phyloP scores from a whole-genome alignment of 2,888 invertebrate genomes.

The Panopea generosa region DNA sequence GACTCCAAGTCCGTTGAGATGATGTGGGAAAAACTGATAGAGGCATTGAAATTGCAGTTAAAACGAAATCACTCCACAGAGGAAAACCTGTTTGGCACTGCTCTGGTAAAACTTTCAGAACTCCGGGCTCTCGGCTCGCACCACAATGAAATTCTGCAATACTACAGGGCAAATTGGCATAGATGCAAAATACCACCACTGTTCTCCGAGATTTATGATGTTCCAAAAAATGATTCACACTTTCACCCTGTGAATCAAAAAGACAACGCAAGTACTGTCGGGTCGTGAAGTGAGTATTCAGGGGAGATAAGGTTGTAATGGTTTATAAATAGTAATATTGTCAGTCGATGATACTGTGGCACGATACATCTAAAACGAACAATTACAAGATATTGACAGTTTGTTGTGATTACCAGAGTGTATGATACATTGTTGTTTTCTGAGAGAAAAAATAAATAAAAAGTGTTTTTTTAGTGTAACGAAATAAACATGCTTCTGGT shows the following conservation, averaged over 20 bases:
- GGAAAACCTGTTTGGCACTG: slow-evolving; percentile 87
- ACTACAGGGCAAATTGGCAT: slow-evolving; percentile 93
- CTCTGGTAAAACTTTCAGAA: slow-evolving; percentile 90
- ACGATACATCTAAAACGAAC: no score
- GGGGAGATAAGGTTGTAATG: no score
- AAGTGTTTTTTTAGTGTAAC: no score
- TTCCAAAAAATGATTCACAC: slow-evolving; percentile 85
- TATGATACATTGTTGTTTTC: no score
- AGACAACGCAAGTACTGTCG: not conserved
- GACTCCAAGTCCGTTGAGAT: slow-evolving; percentile 92
- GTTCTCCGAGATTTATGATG: slow-evolving; percentile 98
- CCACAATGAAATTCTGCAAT: slow-evolving; percentile 92
- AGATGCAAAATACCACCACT: slow-evolving; percentile 93
- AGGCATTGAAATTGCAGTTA: slow-evolving; percentile 93
- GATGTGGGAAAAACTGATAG: slow-evolving; percentile 92
- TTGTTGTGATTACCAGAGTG: no score
- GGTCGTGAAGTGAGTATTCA: no score
- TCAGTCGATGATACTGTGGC: no score
- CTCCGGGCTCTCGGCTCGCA: slow-evolving; percentile 92
- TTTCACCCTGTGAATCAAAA: not conserved
- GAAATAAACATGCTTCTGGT: no score
- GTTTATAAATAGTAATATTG: no score
- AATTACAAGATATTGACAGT: no score
- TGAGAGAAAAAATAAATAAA: no score
- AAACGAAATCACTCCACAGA: slow-evolving; percentile 88